Conservation (phyloP, 37 sponge, comb jelly and placozoan species). For the Amphimedon queenslandica region DNA sequence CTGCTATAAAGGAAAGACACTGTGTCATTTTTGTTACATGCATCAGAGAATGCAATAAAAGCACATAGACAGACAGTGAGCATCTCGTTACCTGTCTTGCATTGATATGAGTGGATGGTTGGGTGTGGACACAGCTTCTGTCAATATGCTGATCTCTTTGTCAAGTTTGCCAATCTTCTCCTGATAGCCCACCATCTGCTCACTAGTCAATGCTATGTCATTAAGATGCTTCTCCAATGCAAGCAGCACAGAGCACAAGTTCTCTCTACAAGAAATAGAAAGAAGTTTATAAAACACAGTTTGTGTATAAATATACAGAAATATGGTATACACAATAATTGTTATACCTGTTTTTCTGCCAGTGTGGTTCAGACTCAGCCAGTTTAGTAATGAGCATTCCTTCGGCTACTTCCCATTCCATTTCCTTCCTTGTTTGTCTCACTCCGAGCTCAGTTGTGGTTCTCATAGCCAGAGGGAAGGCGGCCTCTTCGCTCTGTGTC, state of each 20-base stretch:
- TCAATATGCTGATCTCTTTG: constrained; percentile 54
- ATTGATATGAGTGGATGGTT: constrained; percentile 78
- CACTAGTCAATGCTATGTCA: constrained; percentile 53
- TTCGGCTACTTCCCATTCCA: constrained; percentile 79
- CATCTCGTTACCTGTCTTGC: constrained; percentile 92
- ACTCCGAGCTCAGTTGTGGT: constrained; percentile 35
- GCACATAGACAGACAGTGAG: too few relatives aligned
- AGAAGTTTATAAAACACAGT: background rate
- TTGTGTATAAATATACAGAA: background rate
- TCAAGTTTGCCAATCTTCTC: constrained; percentile 47
- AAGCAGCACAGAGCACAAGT: constrained; percentile 45
- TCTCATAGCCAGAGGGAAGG: constrained; percentile 69
- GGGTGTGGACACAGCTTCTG: constrained; percentile 66
- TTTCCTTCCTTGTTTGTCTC: constrained; percentile 67
- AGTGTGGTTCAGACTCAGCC: constrained; percentile 55
- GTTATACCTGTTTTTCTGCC: constrained; percentile 71
- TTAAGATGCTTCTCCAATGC: constrained; percentile 55
- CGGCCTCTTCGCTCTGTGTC: constrained; percentile 94
- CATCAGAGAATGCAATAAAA: too few relatives aligned
- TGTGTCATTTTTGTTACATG: too few relatives aligned
- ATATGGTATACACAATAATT: background rate
- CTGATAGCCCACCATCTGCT: constrained; percentile 39
- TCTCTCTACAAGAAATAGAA: constrained; percentile 34
- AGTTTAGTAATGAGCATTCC: constrained; percentile 69
- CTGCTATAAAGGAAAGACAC: too few relatives aligned